These are phyloP conservation scores for Zeugodacus cucurbitae DNA, from an alignment of 1,140 invertebrate species.

Conservation along the genomic window DNA sequence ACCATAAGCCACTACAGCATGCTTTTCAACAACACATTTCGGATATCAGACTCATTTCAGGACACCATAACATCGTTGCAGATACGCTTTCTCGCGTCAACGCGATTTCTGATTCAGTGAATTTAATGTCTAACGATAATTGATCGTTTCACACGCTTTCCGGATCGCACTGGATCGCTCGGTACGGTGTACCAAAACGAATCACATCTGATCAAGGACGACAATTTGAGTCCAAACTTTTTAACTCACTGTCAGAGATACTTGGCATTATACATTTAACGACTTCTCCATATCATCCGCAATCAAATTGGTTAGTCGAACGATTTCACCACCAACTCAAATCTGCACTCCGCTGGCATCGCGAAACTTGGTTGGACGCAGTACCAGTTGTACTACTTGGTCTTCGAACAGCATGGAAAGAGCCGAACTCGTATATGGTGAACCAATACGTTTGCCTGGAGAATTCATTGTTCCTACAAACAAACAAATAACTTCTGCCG, in stretches of 20 bases:
- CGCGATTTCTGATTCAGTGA: background rate
- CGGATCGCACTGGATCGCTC: background rate
- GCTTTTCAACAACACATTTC: constrained; percentile 47
- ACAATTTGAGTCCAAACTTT: background rate
- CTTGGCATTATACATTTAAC: background rate
- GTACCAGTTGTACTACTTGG: background rate
- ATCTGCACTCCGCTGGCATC: background rate
- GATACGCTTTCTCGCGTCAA: background rate
- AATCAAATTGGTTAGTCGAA: background rate
- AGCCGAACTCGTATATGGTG: too few relatives aligned
- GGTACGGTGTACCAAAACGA: background rate
- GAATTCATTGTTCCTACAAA: too few relatives aligned
- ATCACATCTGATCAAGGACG: background rate
- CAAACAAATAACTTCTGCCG: too few relatives aligned
- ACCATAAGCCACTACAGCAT: constrained; percentile 57
- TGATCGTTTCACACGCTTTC: too few relatives aligned
- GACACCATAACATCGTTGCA: background rate
- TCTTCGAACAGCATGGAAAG: background rate
- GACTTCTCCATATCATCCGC: too few relatives aligned
- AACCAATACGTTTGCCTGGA: too few relatives aligned
- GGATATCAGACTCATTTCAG: too few relatives aligned
- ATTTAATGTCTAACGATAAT: too few relatives aligned
- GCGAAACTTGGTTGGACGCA: background rate
- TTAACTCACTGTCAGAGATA: too few relatives aligned
- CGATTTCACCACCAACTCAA: background rate